Evolutionary conservation across 2,888 invertebrate species (phyloP).

Genomic region (Drosophila formosana): DNA sequence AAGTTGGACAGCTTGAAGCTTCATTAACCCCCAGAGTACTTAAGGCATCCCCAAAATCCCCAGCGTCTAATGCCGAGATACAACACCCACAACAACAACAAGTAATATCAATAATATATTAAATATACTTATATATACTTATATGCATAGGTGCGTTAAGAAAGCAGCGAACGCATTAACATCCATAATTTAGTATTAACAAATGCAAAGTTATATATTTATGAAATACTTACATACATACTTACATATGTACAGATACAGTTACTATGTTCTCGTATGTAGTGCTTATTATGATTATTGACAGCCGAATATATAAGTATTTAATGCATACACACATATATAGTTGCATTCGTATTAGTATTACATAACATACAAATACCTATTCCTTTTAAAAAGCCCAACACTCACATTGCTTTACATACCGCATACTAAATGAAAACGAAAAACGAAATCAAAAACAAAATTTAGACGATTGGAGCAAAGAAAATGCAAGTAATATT

Average conservation of each 20-base stretch:
- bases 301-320: constrained; percentile 13
- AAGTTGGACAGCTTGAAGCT: constrained; percentile 59
- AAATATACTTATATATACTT: constrained; percentile 31
- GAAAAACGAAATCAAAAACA: constrained; percentile 1
- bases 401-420: constrained; percentile 10
- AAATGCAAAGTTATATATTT: constrained; percentile 18
- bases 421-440: constrained; percentile 2
- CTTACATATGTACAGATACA: constrained; percentile 40
- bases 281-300: constrained; percentile 30
- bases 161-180: constrained; percentile 22
- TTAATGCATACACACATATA: constrained; percentile 4
- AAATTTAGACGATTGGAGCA: constrained; percentile 23
- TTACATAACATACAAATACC: constrained; percentile 16
- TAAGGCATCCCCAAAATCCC: constrained; percentile 35
- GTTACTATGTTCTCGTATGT: constrained; percentile 31
- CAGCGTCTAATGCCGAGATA: constrained; percentile 60
- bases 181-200: constrained; percentile 26
- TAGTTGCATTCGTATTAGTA: constrained; percentile 13
- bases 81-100: constrained; percentile 17
- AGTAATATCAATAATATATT: constrained; percentile 67
- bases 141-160: constrained; percentile 26
- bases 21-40: constrained; percentile 30
- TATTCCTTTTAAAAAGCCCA: constrained; percentile 18
- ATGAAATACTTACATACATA: constrained; percentile 18
- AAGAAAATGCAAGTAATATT: constrained; percentile 54